phyloP scores from a whole-genome alignment of 2,113 vertebrate species.

The Brachyhypopomus gauderio region DNA sequence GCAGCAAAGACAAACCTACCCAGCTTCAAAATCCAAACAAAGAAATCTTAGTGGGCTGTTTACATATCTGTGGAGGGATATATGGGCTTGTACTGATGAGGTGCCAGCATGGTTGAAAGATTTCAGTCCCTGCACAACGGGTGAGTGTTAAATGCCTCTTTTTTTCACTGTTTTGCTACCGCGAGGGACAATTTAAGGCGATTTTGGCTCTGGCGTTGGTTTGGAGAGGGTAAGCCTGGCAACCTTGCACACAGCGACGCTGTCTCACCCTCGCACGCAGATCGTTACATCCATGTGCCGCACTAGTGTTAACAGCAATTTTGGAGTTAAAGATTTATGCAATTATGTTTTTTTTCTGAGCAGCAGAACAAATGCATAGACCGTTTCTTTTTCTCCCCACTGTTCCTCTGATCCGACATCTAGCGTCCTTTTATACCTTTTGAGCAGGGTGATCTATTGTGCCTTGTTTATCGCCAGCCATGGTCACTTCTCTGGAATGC shows the following conservation, averaged over 20 bases:
- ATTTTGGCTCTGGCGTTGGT: slow-evolving; percentile 57
- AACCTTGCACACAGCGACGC: slow-evolving; percentile 47
- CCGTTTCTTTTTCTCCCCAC: slow-evolving; percentile 62
- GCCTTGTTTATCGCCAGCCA: slow-evolving; percentile 78
- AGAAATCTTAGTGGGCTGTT: slow-evolving; percentile 86
- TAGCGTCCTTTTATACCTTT: slow-evolving; percentile 66
- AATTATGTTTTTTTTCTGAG: slow-evolving; percentile 64
- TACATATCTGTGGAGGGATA: slow-evolving; percentile 78
- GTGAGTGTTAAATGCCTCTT: slow-evolving; percentile 74
- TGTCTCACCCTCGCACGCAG: slow-evolving; percentile 54
- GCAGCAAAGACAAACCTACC: slow-evolving; percentile 75
- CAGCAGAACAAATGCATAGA: slow-evolving; percentile 61
- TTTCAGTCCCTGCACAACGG: slow-evolving; percentile 68
- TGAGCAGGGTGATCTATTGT: slow-evolving; percentile 74
- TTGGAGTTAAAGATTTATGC: slow-evolving; percentile 66
- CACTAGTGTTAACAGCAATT: slow-evolving; percentile 64
- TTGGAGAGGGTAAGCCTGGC: slow-evolving; percentile 54
- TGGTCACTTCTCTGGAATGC: slow-evolving; percentile 83
- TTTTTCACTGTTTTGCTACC: slow-evolving; percentile 52
- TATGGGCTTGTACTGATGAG: slow-evolving; percentile 70
- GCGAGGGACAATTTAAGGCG: slow-evolving; percentile 68
- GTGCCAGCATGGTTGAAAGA: slow-evolving; percentile 67
- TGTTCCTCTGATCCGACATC: slow-evolving; percentile 61
- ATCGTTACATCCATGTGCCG: slow-evolving; percentile 61
- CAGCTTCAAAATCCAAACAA: slow-evolving; percentile 87